These are phyloP conservation scores for Cacatua alba DNA, from an alignment of 2,113 vertebrate species.

Conservation along the genomic window DNA sequence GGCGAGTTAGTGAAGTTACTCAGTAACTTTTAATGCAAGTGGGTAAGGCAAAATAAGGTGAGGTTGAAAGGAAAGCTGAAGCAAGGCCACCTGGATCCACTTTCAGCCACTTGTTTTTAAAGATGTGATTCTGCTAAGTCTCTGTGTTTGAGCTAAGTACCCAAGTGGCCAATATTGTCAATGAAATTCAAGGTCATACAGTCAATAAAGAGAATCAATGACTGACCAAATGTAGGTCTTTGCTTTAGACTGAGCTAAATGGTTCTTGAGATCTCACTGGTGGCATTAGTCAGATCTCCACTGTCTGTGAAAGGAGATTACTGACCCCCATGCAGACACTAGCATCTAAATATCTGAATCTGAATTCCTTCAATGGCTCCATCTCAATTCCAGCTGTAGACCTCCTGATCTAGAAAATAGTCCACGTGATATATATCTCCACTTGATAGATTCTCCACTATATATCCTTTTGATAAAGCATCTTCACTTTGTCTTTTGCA, in stretches of 20 bases:
- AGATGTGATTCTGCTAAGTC: not conserved
- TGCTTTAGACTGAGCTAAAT: not conserved
- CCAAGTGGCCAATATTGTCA: no score
- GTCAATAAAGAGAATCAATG: not conserved
- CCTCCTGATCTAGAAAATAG: fast-evolving
- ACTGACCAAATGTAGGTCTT: not conserved
- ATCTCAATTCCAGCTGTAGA: not conserved
- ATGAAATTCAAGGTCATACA: not conserved
- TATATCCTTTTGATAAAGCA: not conserved
- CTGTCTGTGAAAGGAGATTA: not conserved
- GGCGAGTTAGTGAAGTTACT: not conserved
- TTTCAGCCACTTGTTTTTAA: not conserved
- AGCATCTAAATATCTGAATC: not conserved
- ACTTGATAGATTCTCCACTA: not conserved
- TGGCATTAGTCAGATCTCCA: not conserved
- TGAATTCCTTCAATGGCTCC: not conserved
- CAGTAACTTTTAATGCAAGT: not conserved
- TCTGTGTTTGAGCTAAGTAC: not conserved
- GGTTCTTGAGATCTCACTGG: not conserved
- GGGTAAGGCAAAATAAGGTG: not conserved
- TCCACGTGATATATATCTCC: not conserved
- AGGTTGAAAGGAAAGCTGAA: not conserved
- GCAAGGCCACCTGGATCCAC: not conserved
- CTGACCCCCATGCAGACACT: not conserved
- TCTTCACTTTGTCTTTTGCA: not conserved